phyloP scores from a whole-genome alignment of 37 sponge, comb jelly and placozoan species.

The Halichondria panicea region DNA sequence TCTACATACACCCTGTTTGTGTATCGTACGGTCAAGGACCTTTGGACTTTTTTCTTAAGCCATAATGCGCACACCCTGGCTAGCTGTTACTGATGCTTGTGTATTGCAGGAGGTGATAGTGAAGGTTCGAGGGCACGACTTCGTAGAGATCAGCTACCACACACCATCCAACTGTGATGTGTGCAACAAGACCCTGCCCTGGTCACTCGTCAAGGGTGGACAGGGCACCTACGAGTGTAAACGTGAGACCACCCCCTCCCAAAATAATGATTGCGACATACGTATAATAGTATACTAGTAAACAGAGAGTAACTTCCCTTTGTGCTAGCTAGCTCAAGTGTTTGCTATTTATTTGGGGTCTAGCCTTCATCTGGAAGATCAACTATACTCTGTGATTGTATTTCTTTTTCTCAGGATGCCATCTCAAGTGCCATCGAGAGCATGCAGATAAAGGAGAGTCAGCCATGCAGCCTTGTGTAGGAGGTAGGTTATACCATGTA shows the following conservation, averaged over 20 bases:
- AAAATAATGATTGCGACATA: too few species aligned
- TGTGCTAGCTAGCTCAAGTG: not conserved
- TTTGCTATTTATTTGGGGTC: too few species aligned
- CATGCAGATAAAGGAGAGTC: constrained; percentile 50
- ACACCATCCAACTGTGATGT: constrained; percentile 76
- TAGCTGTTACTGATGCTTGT: too few species aligned
- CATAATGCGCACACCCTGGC: too few species aligned
- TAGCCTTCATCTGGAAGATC: too few species aligned
- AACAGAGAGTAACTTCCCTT: not conserved
- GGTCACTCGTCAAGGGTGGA: constrained; percentile 6
- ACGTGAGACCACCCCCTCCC: constrained; percentile 20
- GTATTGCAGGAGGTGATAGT: not conserved
- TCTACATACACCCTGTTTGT: too few species aligned
- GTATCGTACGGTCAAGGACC: too few species aligned
- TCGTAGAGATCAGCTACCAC: constrained; percentile 61
- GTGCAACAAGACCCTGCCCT: constrained; percentile 67
- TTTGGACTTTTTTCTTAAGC: too few species aligned
- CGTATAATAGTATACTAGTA: not conserved
- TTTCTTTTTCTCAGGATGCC: constrained; percentile 54
- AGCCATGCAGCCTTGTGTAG: constrained; percentile 67
- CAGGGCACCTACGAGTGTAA: constrained; percentile 56
- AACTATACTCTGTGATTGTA: too few species aligned
- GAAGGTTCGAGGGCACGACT: constrained; percentile 58
- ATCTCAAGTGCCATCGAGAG: constrained; percentile 78
- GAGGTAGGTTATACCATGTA: constrained; percentile 14